A percentile compares a stretch with the other conserved stretches of the same genome.
phyloP scores from a whole-genome alignment of 2,888 invertebrate species.

The Papilio gigon region DNA sequence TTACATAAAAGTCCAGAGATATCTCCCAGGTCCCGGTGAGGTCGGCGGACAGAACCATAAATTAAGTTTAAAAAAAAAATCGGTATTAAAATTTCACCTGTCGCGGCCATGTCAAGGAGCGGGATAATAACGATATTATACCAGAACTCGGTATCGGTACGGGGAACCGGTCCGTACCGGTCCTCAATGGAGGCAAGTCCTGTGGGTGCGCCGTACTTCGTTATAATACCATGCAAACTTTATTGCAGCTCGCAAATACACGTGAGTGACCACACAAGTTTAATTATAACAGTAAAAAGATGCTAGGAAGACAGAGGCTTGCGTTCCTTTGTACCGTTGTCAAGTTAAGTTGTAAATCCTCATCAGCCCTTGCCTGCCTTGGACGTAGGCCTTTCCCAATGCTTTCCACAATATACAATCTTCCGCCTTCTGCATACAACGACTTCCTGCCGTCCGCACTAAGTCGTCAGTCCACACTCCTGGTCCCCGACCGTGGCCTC shows the following conservation, averaged over 20 bases:
- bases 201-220: conserved; percentile 45
- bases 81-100: conserved; percentile 63
- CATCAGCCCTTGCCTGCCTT: too few relatives aligned
- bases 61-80: conserved; percentile 45
- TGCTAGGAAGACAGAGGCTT: too few relatives aligned
- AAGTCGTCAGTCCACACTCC: too few relatives aligned
- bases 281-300: too few relatives aligned
- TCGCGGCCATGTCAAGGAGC: conserved; percentile 50
- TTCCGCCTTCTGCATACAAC: too few relatives aligned
- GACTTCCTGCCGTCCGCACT: too few relatives aligned
- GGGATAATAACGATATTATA: conserved; percentile 49
- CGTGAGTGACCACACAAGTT: neutral
- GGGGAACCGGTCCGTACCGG: conserved; percentile 44
- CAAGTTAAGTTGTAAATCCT: too few relatives aligned
- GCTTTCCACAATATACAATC: too few relatives aligned
- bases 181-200: conserved; percentile 36
- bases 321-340: too few relatives aligned
- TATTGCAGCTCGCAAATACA: neutral
- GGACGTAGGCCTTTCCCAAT: too few relatives aligned
- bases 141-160: conserved; percentile 46
- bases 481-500: too few relatives aligned
- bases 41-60: conserved; percentile 30
- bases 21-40: conserved; percentile 15
- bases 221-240: neutral
- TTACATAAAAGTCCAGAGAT: conserved; percentile 8